Conservation (phyloP, 2,797 vertebrate species). For the Liparis tanakae region DNA sequence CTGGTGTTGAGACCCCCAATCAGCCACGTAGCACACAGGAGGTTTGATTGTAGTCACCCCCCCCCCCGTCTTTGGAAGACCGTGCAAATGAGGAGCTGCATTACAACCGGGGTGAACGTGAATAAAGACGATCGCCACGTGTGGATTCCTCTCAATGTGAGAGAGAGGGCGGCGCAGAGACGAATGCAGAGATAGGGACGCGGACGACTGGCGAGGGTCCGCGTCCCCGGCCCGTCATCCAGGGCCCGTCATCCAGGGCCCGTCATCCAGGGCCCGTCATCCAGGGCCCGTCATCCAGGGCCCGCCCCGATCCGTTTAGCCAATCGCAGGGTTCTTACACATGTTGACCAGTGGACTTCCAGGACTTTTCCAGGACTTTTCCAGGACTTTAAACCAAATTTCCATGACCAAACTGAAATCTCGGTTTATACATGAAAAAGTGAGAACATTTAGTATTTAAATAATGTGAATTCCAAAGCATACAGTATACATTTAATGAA, state of each 20-base stretch:
- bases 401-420: no score
- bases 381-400: no score
- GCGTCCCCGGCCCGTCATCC: not conserved
- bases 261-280: not conserved
- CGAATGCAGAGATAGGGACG: not conserved
- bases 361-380: no score
- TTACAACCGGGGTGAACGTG: not conserved
- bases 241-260: no score
- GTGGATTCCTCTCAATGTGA: not conserved
- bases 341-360: no score
- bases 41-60: not conserved
- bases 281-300: not conserved
- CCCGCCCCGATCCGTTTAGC: slow-evolving; percentile 7
- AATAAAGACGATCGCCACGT: not conserved
- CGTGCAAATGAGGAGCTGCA: not conserved
- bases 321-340: no score
- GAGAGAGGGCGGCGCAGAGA: not conserved
- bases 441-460: no score
- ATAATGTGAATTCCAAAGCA: no score
- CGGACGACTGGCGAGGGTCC: not conserved
- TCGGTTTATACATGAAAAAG: no score
- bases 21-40: slow-evolving; percentile 1
- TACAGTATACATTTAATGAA: no score
- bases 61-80: not conserved
- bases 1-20: not conserved